Base-by-base conservation (phyloP, 2,113 vertebrate genomes). In the Gymnogyps californianus region DNA sequence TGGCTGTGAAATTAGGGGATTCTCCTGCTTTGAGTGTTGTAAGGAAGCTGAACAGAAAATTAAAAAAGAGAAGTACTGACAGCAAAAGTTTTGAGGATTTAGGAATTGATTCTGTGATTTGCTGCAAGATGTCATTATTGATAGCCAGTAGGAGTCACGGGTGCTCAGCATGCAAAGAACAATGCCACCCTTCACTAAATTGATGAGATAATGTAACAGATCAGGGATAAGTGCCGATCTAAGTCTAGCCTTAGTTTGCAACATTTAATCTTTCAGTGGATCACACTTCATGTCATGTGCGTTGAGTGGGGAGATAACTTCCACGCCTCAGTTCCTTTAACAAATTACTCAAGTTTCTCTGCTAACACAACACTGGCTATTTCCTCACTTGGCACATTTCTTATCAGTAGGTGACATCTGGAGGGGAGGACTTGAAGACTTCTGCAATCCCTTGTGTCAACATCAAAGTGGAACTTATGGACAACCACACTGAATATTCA, bases 1-100 rank as follows among this genome's bases (percentile, higher is more conserved):
- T 59, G 64, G 18, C 70, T 83, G 70, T 83, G 74, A 93, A 93
- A 83, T 83, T 24, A 62, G 84, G 69, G 90, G 79, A 62, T 76
- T 96, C 79, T 95, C 62, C 62, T 59, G 36, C 84, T 70, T 29
- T 8, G 6, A 82, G 58, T 70, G 46, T 61, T 70, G 32, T 74
- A 87, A 90, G 84, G 87, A 95, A 95, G 71, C 69, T 91, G 54
- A 80, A 61, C 70, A 93, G 57, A 78, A 93, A 93, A 67, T 47
- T 36, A 1, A 28, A 49, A 76, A 74, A 82, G 66, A 80, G 91
- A 90, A 74, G 81, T 80, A 65, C 34, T 54, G 74, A 65, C 49
- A 92, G 67, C 51, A 81, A 57, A 89, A 89, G 55, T 89, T 86
- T 36, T 64, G 72, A 70, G 69, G 59, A 55, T 88, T 90, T 84